These are phyloP conservation scores for Harpegnathos saltator DNA, from an alignment of 1,140 invertebrate species.

Conservation along the genomic window DNA sequence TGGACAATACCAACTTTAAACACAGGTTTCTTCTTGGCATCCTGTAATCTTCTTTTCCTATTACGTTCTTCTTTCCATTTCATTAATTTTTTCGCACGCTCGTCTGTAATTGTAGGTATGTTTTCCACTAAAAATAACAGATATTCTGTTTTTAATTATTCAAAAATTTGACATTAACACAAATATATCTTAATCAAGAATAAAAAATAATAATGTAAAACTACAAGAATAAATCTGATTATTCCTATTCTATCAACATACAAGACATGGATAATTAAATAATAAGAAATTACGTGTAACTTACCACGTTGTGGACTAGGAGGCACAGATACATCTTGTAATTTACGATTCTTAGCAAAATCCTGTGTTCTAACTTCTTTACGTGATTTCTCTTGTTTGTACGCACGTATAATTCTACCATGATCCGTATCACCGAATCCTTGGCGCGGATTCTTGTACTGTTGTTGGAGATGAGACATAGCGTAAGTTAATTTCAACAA, in stretches of 20 bases:
- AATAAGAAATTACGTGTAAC: background rate
- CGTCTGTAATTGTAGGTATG: background rate
- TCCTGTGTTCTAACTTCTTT: constrained; percentile 18
- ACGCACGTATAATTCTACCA: constrained; percentile 39
- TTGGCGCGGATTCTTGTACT: constrained; percentile 54
- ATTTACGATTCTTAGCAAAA: constrained; percentile 48
- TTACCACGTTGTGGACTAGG: background rate
- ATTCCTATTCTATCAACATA: background rate
- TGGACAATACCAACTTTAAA: constrained; percentile 83
- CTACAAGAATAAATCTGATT: background rate
- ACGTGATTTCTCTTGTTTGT: constrained; percentile 26
- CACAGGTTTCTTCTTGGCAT: constrained; percentile 76
- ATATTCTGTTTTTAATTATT: constrained; percentile 2
- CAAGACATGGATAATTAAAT: background rate
- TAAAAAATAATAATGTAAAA: background rate
- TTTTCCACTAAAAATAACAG: background rate
- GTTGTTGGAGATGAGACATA: constrained; percentile 40
- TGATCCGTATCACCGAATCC: constrained; percentile 28
- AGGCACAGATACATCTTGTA: background rate
- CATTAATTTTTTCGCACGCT: constrained; percentile 69
- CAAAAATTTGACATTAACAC: constrained; percentile 8
- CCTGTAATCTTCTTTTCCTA: constrained; percentile 72
- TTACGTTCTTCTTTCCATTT: constrained; percentile 81
- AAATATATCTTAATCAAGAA: constrained; percentile 1
- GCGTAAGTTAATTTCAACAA: too few relatives aligned